Evolutionary conservation across 2,113 vertebrate species (phyloP).

Genomic region (Salvelinus fontinalis): DNA sequence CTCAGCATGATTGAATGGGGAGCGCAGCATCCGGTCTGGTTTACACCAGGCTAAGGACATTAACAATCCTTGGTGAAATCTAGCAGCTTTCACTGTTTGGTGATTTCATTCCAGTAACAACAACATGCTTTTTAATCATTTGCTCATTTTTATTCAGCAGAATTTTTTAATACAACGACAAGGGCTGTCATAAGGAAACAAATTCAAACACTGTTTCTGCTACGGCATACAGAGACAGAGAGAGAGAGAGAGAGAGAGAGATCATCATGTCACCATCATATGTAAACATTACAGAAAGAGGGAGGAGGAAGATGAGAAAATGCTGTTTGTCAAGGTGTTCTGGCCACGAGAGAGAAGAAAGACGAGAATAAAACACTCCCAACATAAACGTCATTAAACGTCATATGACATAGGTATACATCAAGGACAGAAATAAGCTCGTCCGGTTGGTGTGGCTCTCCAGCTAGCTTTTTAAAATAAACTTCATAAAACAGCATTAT

Average conservation of each 20-base stretch:
- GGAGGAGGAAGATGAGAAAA: slow-evolving; percentile 46
- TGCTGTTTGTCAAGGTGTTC: slow-evolving; percentile 59
- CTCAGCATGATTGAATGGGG: too few relatives aligned
- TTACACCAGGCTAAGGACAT: too few relatives aligned
- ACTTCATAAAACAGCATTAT: slow-evolving; percentile 62
- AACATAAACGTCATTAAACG: slow-evolving; percentile 66
- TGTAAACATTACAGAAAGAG: slow-evolving; percentile 72
- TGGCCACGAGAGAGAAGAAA: slow-evolving; percentile 65
- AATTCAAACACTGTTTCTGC: slow-evolving; percentile 73
- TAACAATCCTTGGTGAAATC: too few relatives aligned
- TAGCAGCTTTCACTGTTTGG: slow-evolving; percentile 1
- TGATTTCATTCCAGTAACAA: neutral
- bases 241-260: slow-evolving; percentile 59
- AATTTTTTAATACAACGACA: slow-evolving; percentile 76
- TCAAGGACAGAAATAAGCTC: slow-evolving; percentile 68
- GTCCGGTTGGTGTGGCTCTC: slow-evolving; percentile 54
- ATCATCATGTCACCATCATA: slow-evolving; percentile 56
- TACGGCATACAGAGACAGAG: slow-evolving; percentile 58
- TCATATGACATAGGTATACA: slow-evolving; percentile 68
- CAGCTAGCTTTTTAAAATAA: slow-evolving; percentile 60
- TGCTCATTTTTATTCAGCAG: slow-evolving; percentile 74
- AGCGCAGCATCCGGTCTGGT: too few relatives aligned
- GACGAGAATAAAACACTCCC: slow-evolving; percentile 62
- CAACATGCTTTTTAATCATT: slow-evolving; percentile 22
- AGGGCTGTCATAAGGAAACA: slow-evolving; percentile 70